phyloP scores from a whole-genome alignment of 2,113 vertebrate genomes.

The Aegypius monachus region DNA sequence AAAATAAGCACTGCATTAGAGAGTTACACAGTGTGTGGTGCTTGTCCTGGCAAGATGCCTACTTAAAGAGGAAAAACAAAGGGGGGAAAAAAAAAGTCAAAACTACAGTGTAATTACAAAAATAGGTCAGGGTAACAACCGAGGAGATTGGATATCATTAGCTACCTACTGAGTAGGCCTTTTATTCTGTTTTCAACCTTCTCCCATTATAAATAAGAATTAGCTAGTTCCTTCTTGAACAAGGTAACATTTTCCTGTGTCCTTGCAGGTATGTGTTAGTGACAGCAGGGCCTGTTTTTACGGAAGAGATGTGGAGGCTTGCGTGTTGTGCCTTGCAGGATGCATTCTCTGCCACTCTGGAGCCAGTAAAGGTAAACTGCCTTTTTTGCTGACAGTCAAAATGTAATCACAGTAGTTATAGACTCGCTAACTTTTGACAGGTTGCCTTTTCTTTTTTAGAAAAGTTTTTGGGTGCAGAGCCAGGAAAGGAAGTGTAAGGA shows the following conservation, averaged over 20 bases:
- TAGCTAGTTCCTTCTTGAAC: not conserved
- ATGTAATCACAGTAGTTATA: not conserved
- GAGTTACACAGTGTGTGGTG: not conserved
- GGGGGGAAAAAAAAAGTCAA: too few relatives aligned
- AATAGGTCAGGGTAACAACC: not conserved
- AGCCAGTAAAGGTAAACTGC: slow-evolving; percentile 90
- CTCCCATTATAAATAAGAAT: not conserved
- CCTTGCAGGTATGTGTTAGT: slow-evolving; percentile 88
- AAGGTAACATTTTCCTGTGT: not conserved
- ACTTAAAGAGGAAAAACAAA: not conserved
- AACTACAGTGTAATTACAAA: not conserved
- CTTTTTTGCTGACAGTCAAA: not conserved
- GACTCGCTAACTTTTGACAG: not conserved
- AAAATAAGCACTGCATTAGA: not conserved
- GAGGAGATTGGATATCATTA: not conserved
- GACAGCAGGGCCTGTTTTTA: slow-evolving; percentile 93
- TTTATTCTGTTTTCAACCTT: not conserved
- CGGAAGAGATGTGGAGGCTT: slow-evolving; percentile 97
- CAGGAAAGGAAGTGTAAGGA: not conserved
- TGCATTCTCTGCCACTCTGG: slow-evolving; percentile 91
- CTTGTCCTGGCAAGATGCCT: not conserved
- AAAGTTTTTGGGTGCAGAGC: not conserved
- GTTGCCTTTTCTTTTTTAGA: not conserved
- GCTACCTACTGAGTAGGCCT: not conserved
- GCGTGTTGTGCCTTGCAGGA: slow-evolving; percentile 95